Conservation (phyloP, 1,140 invertebrate genomes). For the Sinonovacula constricta region DNA sequence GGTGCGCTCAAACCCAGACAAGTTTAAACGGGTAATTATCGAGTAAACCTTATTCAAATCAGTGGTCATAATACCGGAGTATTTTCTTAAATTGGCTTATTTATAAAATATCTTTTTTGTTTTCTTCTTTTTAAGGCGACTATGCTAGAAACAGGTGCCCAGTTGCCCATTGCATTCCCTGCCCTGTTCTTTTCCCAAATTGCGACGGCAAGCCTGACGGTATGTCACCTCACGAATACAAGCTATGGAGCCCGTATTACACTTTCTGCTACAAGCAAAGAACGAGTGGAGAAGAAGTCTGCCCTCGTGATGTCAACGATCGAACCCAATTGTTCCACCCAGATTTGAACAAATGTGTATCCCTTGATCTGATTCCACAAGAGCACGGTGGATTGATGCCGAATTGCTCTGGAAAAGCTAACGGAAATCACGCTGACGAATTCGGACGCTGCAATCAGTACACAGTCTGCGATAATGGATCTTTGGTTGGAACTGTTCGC, state of each 20-base stretch:
- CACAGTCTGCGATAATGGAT: constrained; percentile 32
- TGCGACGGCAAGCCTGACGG: no score
- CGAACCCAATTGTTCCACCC: constrained; percentile 37
- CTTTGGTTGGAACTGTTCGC: constrained; percentile 9
- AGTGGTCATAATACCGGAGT: no score
- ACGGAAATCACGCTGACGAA: constrained; percentile 45
- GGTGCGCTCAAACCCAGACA: no score
- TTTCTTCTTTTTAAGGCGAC: no score
- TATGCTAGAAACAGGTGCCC: no score
- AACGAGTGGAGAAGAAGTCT: constrained; percentile 32
- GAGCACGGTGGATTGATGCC: constrained; percentile 48
- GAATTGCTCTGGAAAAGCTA: constrained; percentile 24
- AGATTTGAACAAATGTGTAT: constrained; percentile 36
- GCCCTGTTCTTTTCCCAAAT: constrained; percentile 16
- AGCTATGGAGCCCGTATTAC: constrained; percentile 49
- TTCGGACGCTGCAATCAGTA: constrained; percentile 43
- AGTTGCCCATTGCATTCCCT: constrained; percentile 48
- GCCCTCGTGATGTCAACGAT: constrained; percentile 16
- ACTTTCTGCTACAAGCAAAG: constrained; percentile 52
- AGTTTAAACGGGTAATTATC: no score
- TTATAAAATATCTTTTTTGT: no score
- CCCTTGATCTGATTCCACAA: constrained; percentile 44
- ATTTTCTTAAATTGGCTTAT: no score
- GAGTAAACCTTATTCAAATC: no score
- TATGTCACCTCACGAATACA: constrained; percentile 38